Evolutionary conservation across 2,888 invertebrate genomes (phyloP).

Genomic region (Orthonevra nobilis): DNA sequence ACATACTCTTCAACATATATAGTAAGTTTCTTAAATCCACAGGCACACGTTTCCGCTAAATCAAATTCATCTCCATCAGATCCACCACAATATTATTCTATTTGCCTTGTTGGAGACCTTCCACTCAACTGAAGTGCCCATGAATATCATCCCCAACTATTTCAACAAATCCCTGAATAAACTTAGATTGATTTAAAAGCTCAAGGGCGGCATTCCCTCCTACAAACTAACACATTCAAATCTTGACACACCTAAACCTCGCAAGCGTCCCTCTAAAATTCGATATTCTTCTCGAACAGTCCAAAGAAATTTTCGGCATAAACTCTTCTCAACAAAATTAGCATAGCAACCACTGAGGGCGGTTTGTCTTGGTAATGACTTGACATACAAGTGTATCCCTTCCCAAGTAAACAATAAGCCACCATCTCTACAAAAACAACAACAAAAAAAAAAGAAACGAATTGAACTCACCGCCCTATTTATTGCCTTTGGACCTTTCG

Average conservation of each 20-base stretch:
- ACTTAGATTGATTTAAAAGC: constrained; percentile 14
- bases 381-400: constrained; percentile 11
- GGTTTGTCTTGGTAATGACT: constrained; percentile 36
- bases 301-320: constrained; percentile 8
- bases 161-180: constrained; percentile 19
- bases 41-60: too few relatives aligned
- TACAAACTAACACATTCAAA: neutral
- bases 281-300: neutral
- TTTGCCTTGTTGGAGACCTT: too few relatives aligned
- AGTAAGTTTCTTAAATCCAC: too few relatives aligned
- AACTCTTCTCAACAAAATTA: constrained; percentile 20
- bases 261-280: neutral
- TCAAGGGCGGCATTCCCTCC: constrained; percentile 3
- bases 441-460: neutral
- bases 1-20: too few relatives aligned
- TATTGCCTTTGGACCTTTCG: neutral
- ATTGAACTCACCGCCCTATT: neutral
- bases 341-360: constrained; percentile 24
- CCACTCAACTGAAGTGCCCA: constrained; percentile 3
- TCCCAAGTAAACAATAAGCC: neutral
- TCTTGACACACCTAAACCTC: constrained; percentile 2
- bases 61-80: too few relatives aligned
- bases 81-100: too few relatives aligned
- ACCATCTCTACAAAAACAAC: too few relatives aligned
- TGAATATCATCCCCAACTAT: neutral